Percentiles rank a stretch among this genome's conserved stretches.
Conservation (phyloP, 2,113 vertebrate genomes). For the Tenrec ecaudatus region DNA sequence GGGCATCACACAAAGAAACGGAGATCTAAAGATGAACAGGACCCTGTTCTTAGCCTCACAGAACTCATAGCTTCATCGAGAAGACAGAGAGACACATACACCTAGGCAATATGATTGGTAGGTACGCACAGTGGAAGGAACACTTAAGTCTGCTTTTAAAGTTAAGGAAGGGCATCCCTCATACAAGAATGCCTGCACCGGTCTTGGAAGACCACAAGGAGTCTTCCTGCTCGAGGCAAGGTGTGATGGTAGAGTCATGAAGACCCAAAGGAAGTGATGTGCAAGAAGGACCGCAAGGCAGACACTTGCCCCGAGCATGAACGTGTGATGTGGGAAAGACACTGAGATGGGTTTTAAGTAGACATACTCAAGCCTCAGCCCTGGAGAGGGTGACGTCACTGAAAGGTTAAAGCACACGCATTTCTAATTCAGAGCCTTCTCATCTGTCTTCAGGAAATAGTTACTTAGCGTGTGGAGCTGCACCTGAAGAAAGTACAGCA, state of each 20-base stretch:
- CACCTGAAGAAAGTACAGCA: neutral
- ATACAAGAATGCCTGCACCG: neutral
- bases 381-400: constrained; percentile 3
- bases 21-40: neutral
- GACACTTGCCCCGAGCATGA: neutral
- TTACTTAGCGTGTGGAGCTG: neutral
- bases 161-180: neutral
- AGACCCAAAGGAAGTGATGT: neutral
- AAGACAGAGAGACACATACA: neutral
- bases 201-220: neutral
- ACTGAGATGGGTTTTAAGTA: neutral
- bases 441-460: neutral
- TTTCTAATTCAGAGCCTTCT: neutral
- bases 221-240: neutral
- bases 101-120: neutral
- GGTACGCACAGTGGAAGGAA: neutral
- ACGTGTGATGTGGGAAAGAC: neutral
- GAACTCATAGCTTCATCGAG: neutral
- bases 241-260: neutral
- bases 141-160: neutral
- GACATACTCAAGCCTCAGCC: neutral
- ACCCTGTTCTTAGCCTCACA: neutral
- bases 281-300: neutral
- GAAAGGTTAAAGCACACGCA: constrained; percentile 19
- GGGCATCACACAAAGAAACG: neutral